Conservation (phyloP, 2,888 invertebrate genomes). For the Rhimphoctona megacephalus region DNA sequence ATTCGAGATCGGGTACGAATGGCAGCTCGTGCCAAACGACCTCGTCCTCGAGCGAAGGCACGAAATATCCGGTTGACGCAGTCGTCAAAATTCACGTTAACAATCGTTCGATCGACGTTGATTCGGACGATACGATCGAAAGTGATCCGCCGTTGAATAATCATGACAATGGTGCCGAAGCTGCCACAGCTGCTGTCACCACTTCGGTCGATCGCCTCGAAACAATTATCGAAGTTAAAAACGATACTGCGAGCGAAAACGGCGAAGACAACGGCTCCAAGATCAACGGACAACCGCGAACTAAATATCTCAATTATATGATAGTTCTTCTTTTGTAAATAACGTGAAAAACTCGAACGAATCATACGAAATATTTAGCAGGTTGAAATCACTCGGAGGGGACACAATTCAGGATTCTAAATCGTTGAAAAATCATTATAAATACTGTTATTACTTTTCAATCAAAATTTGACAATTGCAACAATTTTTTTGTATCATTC, state of each 20-base stretch:
- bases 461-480: too few relatives aligned
- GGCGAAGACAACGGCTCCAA: constrained; percentile 78
- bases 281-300: constrained; percentile 77
- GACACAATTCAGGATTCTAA: background rate
- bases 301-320: constrained; percentile 82
- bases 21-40: constrained; percentile 62
- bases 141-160: constrained; percentile 71
- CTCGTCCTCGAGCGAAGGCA: constrained; percentile 76
- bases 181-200: background rate
- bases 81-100: constrained; percentile 80
- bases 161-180: constrained; percentile 8
- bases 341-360: constrained; percentile 61
- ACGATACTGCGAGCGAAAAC: constrained; percentile 78
- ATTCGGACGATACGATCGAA: constrained; percentile 79
- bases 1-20: constrained; percentile 65
- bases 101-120: constrained; percentile 78
- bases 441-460: too few relatives aligned
- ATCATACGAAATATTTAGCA: background rate
- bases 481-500: too few relatives aligned
- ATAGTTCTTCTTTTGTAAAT: constrained; percentile 82
- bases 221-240: constrained; percentile 81
- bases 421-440: background rate
- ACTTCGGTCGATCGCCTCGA: constrained; percentile 78
- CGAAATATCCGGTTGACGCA: constrained; percentile 78
- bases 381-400: background rate